Conservation (phyloP, 2,888 invertebrate genomes). For the Acheta domesticus region DNA sequence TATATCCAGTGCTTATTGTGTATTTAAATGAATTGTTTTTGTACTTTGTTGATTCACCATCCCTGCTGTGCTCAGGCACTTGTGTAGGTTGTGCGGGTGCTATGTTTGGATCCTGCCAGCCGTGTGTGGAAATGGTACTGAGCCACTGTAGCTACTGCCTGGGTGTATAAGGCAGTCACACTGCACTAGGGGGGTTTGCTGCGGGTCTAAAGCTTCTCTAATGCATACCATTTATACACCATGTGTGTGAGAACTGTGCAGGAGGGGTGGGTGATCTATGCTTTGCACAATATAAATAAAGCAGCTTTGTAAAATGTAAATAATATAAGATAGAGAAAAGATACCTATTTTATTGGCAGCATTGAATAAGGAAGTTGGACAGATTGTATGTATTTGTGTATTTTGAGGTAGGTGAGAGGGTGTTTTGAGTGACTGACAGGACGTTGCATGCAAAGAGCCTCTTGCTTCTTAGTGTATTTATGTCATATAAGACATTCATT, state of each 20-base stretch:
- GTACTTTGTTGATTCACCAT: conserved; percentile 11
- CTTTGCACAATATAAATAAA: conserved; percentile 6
- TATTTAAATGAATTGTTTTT: conserved; percentile 1
- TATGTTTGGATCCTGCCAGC: background rate
- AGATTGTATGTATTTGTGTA: background rate
- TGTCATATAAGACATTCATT: conserved; percentile 3
- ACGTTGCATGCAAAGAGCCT: conserved; percentile 4
- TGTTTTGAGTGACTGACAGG: background rate
- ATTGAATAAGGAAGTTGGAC: conserved; percentile 12
- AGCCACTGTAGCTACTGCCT: background rate
- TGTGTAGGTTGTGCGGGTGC: background rate
- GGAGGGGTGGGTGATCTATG: conserved; percentile 18
- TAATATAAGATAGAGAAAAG: conserved; percentile 23
- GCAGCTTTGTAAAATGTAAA: conserved; percentile 24
- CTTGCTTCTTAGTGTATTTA: conserved; percentile 3
- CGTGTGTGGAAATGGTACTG: background rate
- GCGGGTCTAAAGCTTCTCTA: conserved; percentile 3
- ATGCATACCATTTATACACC: background rate
- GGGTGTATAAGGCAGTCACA: background rate
- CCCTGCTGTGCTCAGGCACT: conserved; percentile 1
- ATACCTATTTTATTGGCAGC: conserved; percentile 30
- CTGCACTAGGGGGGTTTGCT: background rate
- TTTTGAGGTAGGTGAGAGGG: background rate
- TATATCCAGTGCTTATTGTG: background rate
- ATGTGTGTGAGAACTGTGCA: background rate